These are phyloP conservation scores for Novumbra hubbsi DNA, from an alignment of 2,797 vertebrate species.

Conservation along the genomic window DNA sequence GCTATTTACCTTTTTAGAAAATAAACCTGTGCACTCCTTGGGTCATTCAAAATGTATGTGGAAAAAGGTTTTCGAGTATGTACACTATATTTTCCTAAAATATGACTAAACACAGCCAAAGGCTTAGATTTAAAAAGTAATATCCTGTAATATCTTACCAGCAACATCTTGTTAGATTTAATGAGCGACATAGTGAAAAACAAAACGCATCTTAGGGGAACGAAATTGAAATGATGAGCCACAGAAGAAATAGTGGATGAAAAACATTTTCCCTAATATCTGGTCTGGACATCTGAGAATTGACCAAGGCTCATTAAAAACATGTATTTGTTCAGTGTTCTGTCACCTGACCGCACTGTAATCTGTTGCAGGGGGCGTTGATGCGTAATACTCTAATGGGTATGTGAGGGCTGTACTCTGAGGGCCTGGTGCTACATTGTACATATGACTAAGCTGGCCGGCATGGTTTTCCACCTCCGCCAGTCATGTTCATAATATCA, in stretches of 20 bases:
- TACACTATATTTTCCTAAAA: neutral
- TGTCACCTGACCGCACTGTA: conserved; percentile 40
- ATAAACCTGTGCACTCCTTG: neutral
- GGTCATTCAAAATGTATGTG: neutral
- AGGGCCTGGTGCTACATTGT: conserved; percentile 39
- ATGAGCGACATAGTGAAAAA: conserved; percentile 1
- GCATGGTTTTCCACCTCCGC: conserved; percentile 28
- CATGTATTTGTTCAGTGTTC: conserved; percentile 43
- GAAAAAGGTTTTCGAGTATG: neutral
- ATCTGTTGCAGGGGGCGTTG: conserved; percentile 57
- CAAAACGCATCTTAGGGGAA: neutral
- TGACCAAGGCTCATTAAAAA: conserved; percentile 64
- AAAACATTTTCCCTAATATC: conserved; percentile 19
- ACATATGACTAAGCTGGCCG: conserved; percentile 51
- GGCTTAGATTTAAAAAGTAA: neutral
- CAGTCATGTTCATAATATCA: conserved; percentile 23
- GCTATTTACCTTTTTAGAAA: neutral
- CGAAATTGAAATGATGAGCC: neutral
- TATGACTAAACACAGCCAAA: neutral
- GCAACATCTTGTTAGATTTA: neutral
- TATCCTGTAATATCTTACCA: neutral
- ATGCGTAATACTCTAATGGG: conserved; percentile 52
- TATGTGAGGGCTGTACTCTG: conserved; percentile 51
- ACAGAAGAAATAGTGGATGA: neutral
- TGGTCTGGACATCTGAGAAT: conserved; percentile 47